Base-by-base conservation (phyloP, 2,113 vertebrate species). In the Oxyura jamaicensis region DNA sequence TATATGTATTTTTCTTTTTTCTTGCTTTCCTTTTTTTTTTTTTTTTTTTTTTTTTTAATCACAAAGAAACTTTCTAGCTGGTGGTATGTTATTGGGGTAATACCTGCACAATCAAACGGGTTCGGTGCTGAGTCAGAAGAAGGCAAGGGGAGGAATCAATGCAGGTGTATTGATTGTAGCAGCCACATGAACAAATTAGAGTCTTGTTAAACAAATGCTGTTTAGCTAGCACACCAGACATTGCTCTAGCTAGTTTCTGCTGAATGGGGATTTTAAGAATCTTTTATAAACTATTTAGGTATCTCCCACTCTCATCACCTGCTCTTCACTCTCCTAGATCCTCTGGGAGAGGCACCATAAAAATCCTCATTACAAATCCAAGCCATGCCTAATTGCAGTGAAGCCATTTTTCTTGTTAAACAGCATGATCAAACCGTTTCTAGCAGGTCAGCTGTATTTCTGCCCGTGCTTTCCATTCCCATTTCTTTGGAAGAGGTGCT, bases 151-250 rank as follows among this genome's bases (percentile, higher is more conserved):
- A 92, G 36, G 60, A 82, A 63, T 44, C 55, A 62, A 46, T 83
- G 69, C 50, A 33, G 41, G 13, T 68, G 31, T 94, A 90, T 94
- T 52, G 87, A 96, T 95, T 86, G 93, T 74, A 79, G 63, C 87
- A 77, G 78, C 72, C 75, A 89, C 19, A 42, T 79, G 53, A 69
- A 77, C 73, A 82, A 62, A 22, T 35, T 75, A 83, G 18, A 52
- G 39, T 63, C 75, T 69, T 93, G 83, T 92, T 87, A 86, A 92
- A 39, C 81, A 94, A 63, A 42, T 80, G 67, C n/a, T 88, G 55
- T 62, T 80, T 56, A 62, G 46, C 39, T 58, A 69, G 46, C 73
- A 72, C 91, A 88, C 86, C 31, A 53, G 71, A 33, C 41, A 73
- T 36, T 66, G 52, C 52, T 67, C 73, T 83, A 59, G 35, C 58